Evolutionary conservation across 2,113 vertebrate genomes (phyloP).

Genomic region (Calyptommatus sinebrachiatus): DNA sequence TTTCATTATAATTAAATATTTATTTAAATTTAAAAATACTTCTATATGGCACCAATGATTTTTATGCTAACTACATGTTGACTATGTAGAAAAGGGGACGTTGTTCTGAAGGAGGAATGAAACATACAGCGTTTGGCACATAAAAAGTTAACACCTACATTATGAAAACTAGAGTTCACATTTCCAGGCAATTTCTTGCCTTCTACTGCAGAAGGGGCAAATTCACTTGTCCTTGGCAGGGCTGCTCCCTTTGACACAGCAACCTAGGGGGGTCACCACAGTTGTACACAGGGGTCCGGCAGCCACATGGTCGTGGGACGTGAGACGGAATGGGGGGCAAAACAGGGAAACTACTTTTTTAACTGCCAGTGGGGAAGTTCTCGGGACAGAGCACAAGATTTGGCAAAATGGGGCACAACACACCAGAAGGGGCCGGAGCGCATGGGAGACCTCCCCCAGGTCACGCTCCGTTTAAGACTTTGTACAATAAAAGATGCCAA

Average conservation of each 20-base stretch:
- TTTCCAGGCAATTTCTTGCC: constrained; percentile 68
- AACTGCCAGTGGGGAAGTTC: constrained; percentile 28
- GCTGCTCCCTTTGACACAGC: constrained; percentile 51
- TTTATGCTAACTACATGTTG: constrained; percentile 74
- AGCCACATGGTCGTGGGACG: constrained; percentile 60
- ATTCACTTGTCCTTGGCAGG: constrained; percentile 50
- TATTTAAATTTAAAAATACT: constrained; percentile 83
- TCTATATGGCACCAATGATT: constrained; percentile 78
- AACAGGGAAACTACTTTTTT: constrained; percentile 18
- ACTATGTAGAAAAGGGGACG: constrained; percentile 79
- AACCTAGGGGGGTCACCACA: constrained; percentile 58
- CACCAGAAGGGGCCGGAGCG: constrained; percentile 13
- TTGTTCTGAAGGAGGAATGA: constrained; percentile 66
- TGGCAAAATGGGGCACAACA: constrained; percentile 22
- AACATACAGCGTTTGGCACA: constrained; percentile 77
- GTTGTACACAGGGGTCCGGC: constrained; percentile 51
- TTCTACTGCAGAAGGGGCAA: constrained; percentile 68
- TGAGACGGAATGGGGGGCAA: constrained; percentile 26
- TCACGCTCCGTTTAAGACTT: not conserved
- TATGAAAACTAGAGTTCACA: constrained; percentile 80
- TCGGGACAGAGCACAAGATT: not conserved
- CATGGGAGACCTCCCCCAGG: not conserved
- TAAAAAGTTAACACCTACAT: constrained; percentile 70
- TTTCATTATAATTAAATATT: constrained; percentile 76
- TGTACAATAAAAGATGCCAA: constrained; percentile 49